phyloP scores from a whole-genome alignment of 1,140 invertebrate genomes.

The Sesamia nonagrioides region DNA sequence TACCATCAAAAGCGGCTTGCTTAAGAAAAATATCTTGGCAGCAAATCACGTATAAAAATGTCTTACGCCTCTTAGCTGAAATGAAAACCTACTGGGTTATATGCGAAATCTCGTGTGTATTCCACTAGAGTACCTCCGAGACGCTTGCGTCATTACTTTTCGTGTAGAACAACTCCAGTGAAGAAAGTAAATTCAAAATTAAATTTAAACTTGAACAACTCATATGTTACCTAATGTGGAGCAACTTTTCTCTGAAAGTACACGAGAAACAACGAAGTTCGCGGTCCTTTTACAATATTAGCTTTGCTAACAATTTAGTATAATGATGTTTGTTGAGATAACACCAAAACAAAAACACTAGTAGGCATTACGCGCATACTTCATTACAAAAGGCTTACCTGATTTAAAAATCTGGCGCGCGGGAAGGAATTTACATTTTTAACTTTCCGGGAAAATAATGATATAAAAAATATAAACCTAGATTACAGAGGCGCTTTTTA shows the following conservation, averaged over 20 bases:
- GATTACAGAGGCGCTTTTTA: constrained; percentile 53
- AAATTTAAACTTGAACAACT: constrained; percentile 45
- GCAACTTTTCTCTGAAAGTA: constrained; percentile 30
- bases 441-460: constrained; percentile 62
- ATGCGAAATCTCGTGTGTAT: constrained; percentile 40
- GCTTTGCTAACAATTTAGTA: constrained; percentile 49
- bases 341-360: constrained; percentile 63
- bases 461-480: constrained; percentile 56
- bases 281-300: constrained; percentile 44
- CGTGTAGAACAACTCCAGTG: constrained; percentile 33
- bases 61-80: constrained; percentile 34
- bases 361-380: constrained; percentile 65
- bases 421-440: constrained; percentile 73
- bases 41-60: constrained; percentile 41
- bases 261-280: constrained; percentile 27
- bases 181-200: constrained; percentile 44
- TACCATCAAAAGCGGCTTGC: constrained; percentile 24
- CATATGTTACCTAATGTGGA: constrained; percentile 39
- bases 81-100: constrained; percentile 42
- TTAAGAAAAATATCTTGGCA: constrained; percentile 33
- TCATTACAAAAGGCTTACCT: constrained; percentile 78
- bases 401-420: constrained; percentile 71
- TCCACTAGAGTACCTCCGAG: constrained; percentile 20
- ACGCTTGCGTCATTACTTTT: constrained; percentile 33
- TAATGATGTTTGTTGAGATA: constrained; percentile 48